phyloP scores from a whole-genome alignment of 2,888 invertebrate genomes.

The Lepetodrilus schrolli region DNA sequence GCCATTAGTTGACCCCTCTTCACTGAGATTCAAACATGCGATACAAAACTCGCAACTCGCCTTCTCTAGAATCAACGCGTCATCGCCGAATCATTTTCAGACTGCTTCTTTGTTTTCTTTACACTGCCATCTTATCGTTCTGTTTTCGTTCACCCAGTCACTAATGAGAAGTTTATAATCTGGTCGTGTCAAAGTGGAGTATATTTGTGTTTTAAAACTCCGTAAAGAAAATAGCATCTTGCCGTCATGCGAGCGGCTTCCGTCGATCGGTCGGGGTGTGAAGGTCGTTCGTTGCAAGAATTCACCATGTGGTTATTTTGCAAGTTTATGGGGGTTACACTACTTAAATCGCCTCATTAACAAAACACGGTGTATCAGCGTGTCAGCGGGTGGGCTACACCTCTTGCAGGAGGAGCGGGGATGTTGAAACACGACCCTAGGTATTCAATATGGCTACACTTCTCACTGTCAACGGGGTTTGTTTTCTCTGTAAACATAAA shows the following conservation, averaged over 20 bases:
- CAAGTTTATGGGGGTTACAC: slow-evolving; percentile 13
- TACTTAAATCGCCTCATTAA: slow-evolving; percentile 26
- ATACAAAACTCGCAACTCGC: neutral
- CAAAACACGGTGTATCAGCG: neutral
- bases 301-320: neutral
- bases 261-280: neutral
- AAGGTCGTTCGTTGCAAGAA: neutral
- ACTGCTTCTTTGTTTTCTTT: slow-evolving; percentile 6
- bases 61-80: neutral
- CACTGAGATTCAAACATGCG: neutral
- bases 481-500: slow-evolving; percentile 19
- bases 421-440: neutral
- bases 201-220: slow-evolving; percentile 17
- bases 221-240: slow-evolving; percentile 13
- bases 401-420: neutral
- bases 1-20: slow-evolving; percentile 13
- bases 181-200: slow-evolving; percentile 13
- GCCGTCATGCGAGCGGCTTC: neutral
- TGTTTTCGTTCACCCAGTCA: slow-evolving; percentile 5
- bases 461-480: slow-evolving; percentile 11
- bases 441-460: slow-evolving; percentile 19
- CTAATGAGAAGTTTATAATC: slow-evolving; percentile 21
- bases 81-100: neutral
- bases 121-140: neutral
- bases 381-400: neutral